Percentiles rank a stretch among this genome's conserved stretches.
Evolutionary conservation across 2,113 vertebrate species (phyloP).

Genomic region (Hippoglossus stenolepis): DNA sequence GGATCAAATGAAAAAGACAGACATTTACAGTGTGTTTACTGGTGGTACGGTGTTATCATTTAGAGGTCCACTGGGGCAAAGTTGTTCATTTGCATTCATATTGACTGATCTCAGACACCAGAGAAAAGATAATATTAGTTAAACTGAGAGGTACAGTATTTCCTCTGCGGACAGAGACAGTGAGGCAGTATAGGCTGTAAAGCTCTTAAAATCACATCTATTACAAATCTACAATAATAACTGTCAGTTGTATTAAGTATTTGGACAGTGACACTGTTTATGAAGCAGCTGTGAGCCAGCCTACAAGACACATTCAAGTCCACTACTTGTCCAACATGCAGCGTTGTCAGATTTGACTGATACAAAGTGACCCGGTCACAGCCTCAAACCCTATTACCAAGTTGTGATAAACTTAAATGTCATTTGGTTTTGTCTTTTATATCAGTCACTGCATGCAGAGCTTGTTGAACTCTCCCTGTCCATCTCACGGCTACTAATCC

Average conservation of each 20-base stretch:
- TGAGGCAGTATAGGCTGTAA: background rate
- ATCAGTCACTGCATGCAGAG: background rate
- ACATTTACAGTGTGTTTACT: background rate
- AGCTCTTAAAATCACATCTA: background rate
- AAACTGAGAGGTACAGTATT: background rate
- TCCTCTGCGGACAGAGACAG: background rate
- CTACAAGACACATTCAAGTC: background rate
- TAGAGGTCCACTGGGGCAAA: no score
- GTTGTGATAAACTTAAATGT: background rate
- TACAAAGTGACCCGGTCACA: background rate
- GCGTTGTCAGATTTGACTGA: background rate
- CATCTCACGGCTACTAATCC: background rate
- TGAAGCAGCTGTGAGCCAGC: background rate
- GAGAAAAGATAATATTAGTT: background rate
- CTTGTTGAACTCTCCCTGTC: background rate
- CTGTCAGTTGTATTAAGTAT: background rate
- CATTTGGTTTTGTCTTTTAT: background rate
- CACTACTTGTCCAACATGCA: background rate
- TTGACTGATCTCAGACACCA: background rate
- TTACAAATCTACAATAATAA: background rate
- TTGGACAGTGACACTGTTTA: background rate
- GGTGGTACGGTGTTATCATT: background rate
- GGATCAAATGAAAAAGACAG: slow-evolving; percentile 1
- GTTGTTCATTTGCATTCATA: no score
- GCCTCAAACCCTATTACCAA: background rate